Evolutionary conservation across 2,888 invertebrate species (phyloP).

Genomic region (Drosophila ustulata): DNA sequence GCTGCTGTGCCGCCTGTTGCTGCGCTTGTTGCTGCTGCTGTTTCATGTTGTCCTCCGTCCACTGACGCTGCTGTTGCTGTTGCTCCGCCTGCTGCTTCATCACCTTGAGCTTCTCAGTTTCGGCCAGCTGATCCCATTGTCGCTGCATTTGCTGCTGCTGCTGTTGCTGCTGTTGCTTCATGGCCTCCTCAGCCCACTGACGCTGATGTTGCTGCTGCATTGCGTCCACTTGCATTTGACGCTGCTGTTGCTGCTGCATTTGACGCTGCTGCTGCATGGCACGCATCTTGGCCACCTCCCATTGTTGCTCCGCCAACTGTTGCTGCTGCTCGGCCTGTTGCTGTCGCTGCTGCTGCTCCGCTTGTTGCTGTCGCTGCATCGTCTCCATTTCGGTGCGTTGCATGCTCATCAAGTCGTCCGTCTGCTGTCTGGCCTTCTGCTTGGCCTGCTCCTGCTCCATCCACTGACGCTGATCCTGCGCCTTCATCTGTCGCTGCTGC

Average conservation of each 20-base stretch:
- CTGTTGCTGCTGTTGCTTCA: constrained; percentile 7
- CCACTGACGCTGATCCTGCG: constrained; percentile 10
- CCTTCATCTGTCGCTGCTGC: not conserved
- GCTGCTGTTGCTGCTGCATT: constrained; percentile 7
- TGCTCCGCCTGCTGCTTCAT: constrained; percentile 15
- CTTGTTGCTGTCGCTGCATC: constrained; percentile 15
- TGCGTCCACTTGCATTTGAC: not conserved
- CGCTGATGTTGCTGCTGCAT: constrained; percentile 15
- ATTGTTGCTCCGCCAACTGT: constrained; percentile 22
- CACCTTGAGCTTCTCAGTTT: no score
- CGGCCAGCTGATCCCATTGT: no score
- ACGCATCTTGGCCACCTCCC: constrained; percentile 6
- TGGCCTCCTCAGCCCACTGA: constrained; percentile 21
- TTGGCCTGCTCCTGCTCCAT: constrained; percentile 21
- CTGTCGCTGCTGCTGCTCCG: constrained; percentile 13
- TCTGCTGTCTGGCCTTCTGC: constrained; percentile 14
- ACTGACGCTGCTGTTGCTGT: constrained; percentile 12
- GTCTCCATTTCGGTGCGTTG: not conserved
- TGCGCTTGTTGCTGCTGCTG: constrained; percentile 32
- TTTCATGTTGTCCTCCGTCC: not conserved
- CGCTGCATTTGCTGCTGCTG: constrained; percentile 22
- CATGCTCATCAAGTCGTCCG: not conserved
- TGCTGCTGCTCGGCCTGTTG: constrained; percentile 7
- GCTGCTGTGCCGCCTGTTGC: constrained; percentile 4
- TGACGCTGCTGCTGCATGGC: constrained; percentile 1